Base-by-base conservation (phyloP, 2,113 vertebrate species). In the Uria lomvia region DNA sequence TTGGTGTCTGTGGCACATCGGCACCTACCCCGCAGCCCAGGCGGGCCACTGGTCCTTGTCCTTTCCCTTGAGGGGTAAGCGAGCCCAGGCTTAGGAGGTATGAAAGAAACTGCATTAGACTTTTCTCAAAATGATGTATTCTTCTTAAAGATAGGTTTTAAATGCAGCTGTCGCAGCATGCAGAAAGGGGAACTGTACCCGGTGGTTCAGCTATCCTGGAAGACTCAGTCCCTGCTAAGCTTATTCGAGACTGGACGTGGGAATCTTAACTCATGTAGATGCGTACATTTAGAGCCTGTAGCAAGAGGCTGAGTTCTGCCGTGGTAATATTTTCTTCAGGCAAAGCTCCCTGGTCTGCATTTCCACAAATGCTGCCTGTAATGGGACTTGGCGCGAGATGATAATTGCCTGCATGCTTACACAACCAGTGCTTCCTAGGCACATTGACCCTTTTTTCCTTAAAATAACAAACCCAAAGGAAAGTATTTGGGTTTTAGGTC, bases 391-490 rank as follows among this genome's bases (percentile, higher is more conserved):
- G 92, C 26, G 0, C 1, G 1, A 66, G 89, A 60, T 88, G 84
- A 50, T 19, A 70, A 92, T 58, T 70, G 94, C 52, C 59, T 60
- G 65, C 4, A 1, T 74, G 86, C 81, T 92, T 60, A 71, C 62
- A 88, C 62, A 92, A 9, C 4, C 4, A 92, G 86, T 5, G 0
- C 80, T 96, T 95, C 95, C 76, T 40, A 32, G 84, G 80, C 92
- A 91, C 6, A 1, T 26, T 91, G 92, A 94, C 91, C 66, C 40
- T 81, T 84, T 86, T 79, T 56, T 9, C 73, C 91, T 97, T 85
- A 66, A 92, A 96, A 96, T 92, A 97, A 94, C 92, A 96, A 94
- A 78, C 19, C 34, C 83, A 0, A 45, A 67, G 78, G 67, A 90
- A 96, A 94, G 70, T 49, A 91, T 93, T 90, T 88, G 62, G 75